Evolutionary conservation across 2,797 vertebrate genomes (phyloP).

Genomic region (Tragopan temminckii): DNA sequence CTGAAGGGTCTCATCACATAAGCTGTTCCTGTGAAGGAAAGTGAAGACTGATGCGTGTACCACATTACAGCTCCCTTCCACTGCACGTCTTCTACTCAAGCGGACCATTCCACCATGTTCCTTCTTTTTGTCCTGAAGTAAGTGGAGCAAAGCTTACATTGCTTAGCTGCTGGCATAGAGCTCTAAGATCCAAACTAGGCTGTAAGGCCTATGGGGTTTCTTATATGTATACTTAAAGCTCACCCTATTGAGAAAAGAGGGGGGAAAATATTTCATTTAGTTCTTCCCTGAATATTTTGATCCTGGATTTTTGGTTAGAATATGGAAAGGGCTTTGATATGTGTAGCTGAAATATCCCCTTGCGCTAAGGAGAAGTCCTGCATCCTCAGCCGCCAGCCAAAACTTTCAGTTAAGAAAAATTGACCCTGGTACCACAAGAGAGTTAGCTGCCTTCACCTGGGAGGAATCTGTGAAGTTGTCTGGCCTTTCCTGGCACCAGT

Average conservation of each 20-base stretch:
- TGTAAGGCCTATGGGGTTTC: background rate
- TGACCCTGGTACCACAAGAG: background rate
- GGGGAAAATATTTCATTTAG: background rate
- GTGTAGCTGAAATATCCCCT: background rate
- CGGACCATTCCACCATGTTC: background rate
- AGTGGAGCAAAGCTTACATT: background rate
- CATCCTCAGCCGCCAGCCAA: background rate
- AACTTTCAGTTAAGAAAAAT: background rate
- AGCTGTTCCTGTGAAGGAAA: background rate
- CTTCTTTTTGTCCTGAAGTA: background rate
- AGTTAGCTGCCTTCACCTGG: background rate
- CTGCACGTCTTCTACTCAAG: background rate
- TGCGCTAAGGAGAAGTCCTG: background rate
- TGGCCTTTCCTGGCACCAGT: background rate
- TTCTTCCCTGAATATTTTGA: background rate
- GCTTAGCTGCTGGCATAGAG: background rate
- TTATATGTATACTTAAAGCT: background rate
- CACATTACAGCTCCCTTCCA: background rate
- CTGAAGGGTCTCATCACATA: background rate
- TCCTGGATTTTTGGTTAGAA: background rate
- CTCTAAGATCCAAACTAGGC: background rate
- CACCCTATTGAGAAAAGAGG: background rate
- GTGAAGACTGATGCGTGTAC: background rate
- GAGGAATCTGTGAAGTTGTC: background rate
- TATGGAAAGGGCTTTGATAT: background rate